A percentile compares a stretch with the other conserved stretches of the same genome.
These are phyloP conservation scores for Crotalus horridus DNA, from an alignment of 2,113 vertebrate genomes.

Conservation along the genomic window DNA sequence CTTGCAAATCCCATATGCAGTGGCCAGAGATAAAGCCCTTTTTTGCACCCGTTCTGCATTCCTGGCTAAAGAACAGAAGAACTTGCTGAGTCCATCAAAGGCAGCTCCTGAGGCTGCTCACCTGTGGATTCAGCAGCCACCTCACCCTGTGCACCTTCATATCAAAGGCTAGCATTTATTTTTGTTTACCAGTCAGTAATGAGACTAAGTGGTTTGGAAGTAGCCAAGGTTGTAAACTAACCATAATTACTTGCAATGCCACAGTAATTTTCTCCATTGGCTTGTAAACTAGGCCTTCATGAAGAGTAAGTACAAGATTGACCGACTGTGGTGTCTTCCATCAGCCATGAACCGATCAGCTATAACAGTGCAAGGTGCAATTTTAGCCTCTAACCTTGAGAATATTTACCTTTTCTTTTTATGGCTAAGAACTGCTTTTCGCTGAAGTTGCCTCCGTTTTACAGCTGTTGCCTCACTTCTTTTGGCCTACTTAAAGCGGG, in stretches of 20 bases:
- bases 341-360: background rate
- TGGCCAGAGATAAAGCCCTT: background rate
- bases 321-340: background rate
- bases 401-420: background rate
- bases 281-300: background rate
- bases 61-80: background rate
- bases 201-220: background rate
- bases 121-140: background rate
- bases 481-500: background rate
- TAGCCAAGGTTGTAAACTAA: background rate
- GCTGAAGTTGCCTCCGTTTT: background rate
- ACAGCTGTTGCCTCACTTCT: background rate
- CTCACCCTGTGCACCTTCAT: background rate
- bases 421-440: background rate
- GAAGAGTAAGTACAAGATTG: background rate
- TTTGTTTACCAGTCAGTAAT: background rate
- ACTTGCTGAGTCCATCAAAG: background rate
- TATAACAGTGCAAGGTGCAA: background rate
- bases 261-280: background rate
- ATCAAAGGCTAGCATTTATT: background rate
- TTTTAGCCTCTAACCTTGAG: background rate
- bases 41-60: background rate
- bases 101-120: background rate
- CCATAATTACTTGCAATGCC: background rate
- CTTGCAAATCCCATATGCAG: no score